These are phyloP conservation scores for Ephialtes manifestator DNA, from an alignment of 2,888 invertebrate genomes.

Conservation along the genomic window DNA sequence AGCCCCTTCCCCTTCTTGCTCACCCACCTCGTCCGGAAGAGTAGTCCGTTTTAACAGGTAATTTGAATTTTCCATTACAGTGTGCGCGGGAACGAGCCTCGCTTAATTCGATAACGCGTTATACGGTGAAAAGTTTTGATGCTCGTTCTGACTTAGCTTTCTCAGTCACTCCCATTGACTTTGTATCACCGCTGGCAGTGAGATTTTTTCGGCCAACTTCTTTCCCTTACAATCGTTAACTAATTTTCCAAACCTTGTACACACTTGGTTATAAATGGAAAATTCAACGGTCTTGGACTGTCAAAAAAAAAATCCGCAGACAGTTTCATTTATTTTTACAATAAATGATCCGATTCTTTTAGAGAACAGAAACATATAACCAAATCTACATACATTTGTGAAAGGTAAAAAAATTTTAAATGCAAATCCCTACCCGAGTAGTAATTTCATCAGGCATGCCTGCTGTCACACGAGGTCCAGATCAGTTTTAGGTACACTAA, in stretches of 20 bases:
- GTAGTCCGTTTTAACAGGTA: constrained; percentile 69
- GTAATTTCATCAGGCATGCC: too few relatives aligned
- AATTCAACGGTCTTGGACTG: not conserved
- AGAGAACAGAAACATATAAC: too few relatives aligned
- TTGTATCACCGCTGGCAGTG: constrained; percentile 20
- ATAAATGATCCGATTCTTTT: too few relatives aligned
- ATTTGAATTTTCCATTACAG: constrained; percentile 67
- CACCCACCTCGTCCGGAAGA: constrained; percentile 52
- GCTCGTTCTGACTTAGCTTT: not conserved
- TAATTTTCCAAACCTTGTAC: constrained; percentile 35
- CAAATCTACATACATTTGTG: too few relatives aligned
- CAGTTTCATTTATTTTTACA: too few relatives aligned
- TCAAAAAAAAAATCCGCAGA: not conserved
- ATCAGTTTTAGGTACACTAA: too few relatives aligned
- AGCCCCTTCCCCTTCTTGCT: constrained; percentile 34
- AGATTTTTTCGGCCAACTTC: constrained; percentile 27
- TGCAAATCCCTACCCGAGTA: too few relatives aligned
- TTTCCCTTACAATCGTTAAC: constrained; percentile 6
- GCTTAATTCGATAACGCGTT: constrained; percentile 66
- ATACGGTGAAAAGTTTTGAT: constrained; percentile 48
- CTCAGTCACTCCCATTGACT: constrained; percentile 31
- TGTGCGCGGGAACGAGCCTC: constrained; percentile 39
- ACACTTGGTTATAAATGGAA: not conserved
- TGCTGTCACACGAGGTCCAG: too few relatives aligned
- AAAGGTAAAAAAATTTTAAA: too few relatives aligned